A percentile compares a stretch with the other conserved stretches of the same genome.
Evolutionary conservation across 2,888 invertebrate genomes (phyloP).

Genomic region (Xestia xanthographa): DNA sequence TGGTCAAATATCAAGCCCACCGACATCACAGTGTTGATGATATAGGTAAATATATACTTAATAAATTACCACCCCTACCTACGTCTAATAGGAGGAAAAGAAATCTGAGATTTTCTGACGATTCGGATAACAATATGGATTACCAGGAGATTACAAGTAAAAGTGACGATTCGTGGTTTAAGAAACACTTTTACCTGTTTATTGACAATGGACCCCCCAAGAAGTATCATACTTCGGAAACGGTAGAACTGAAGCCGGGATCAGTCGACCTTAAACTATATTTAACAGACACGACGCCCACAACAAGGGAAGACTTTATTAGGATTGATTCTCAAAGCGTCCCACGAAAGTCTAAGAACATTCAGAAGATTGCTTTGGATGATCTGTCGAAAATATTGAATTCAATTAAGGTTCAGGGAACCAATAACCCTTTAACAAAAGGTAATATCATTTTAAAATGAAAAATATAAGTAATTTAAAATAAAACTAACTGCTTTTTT

Average conservation of each 20-base stretch:
- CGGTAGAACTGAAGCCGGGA: constrained; percentile 75
- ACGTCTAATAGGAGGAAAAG: constrained; percentile 34
- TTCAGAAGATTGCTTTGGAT: constrained; percentile 33
- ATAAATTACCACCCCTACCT: constrained; percentile 80
- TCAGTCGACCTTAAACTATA: constrained; percentile 16
- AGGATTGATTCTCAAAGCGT: constrained; percentile 14
- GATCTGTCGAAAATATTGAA: constrained; percentile 46
- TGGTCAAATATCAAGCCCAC: constrained; percentile 84
- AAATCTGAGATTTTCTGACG: constrained; percentile 74
- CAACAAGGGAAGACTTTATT: not conserved
- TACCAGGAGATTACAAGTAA: constrained; percentile 82
- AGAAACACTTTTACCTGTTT: constrained; percentile 82
- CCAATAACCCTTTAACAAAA: not conserved
- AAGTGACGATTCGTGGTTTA: constrained; percentile 84
- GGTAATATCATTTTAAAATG: constrained; percentile 29
- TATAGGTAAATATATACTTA: constrained; percentile 85
- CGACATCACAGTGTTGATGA: constrained; percentile 85
- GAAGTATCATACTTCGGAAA: constrained; percentile 80
- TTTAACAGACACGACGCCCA: constrained; percentile 29
- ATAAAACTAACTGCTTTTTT: not conserved
- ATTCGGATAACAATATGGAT: constrained; percentile 73
- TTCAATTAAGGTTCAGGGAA: constrained; percentile 26
- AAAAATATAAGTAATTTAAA: not conserved
- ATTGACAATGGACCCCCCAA: constrained; percentile 78
- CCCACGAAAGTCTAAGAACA: not conserved